Conservation (phyloP, 2,797 vertebrate species). For the Triplophysa yarkandensis region DNA sequence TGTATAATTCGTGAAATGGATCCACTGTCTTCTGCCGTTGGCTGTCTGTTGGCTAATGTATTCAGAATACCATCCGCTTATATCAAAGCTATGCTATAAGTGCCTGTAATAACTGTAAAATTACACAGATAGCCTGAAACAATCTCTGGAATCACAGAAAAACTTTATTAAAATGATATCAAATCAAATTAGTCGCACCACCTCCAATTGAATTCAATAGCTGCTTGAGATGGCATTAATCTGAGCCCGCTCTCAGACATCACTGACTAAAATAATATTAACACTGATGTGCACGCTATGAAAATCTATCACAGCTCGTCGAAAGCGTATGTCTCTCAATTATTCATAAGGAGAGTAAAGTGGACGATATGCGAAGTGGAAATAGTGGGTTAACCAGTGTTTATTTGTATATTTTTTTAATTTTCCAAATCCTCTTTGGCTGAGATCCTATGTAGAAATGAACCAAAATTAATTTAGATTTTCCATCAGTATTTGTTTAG, state of each 20-base stretch:
- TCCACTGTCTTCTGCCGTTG: conserved; percentile 75
- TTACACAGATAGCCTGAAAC: conserved; percentile 99
- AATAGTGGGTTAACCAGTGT: conserved; percentile 80
- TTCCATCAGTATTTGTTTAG: not conserved
- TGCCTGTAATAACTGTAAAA: conserved; percentile 99
- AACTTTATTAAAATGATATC: conserved; percentile 99
- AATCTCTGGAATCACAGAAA: conserved; percentile 99
- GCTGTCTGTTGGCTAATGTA: conserved; percentile 86
- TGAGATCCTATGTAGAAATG: no score
- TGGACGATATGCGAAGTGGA: conserved; percentile 90
- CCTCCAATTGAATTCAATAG: conserved; percentile 99
- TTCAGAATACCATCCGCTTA: conserved; percentile 94
- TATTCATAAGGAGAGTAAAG: conserved; percentile 92
- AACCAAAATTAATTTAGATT: not conserved
- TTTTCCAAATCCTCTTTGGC: no score
- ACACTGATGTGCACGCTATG: conserved; percentile 87
- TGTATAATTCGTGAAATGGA: conserved; percentile 14
- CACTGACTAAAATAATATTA: conserved; percentile 95
- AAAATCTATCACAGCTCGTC: conserved; percentile 73
- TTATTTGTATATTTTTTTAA: conserved; percentile 62
- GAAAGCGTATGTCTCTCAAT: conserved; percentile 80
- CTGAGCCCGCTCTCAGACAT: conserved; percentile 97
- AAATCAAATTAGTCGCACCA: conserved; percentile 99
- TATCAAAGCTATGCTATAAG: conserved; percentile 99
- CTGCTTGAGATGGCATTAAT: conserved; percentile 99